A percentile compares a stretch with the other conserved stretches of the same genome.
Evolutionary conservation across 2,888 invertebrate genomes (phyloP).

Genomic region (Pachycephus smyrnensis): DNA sequence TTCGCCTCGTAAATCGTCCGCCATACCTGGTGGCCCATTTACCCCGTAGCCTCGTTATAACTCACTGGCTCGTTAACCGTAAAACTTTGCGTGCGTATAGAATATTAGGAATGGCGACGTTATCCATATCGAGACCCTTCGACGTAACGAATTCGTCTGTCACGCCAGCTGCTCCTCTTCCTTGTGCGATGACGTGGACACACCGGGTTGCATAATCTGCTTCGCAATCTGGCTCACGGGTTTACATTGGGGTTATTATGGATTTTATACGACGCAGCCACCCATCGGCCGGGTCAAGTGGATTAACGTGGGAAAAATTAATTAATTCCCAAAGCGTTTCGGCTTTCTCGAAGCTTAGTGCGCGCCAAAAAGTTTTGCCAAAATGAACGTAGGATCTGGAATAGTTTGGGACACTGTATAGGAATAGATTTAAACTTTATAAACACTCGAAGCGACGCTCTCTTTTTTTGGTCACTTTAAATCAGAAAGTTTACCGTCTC

Average conservation of each 20-base stretch:
- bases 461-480: background rate
- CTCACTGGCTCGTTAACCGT: constrained; percentile 18
- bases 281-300: background rate
- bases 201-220: background rate
- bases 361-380: background rate
- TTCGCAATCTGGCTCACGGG: background rate
- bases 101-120: background rate
- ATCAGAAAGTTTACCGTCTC: background rate
- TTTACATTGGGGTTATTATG: background rate
- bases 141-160: background rate
- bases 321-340: background rate
- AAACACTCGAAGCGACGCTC: background rate
- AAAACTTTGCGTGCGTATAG: background rate
- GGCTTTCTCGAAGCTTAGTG: background rate
- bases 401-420: background rate
- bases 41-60: constrained; percentile 16
- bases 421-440: background rate
- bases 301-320: background rate
- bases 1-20: background rate
- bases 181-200: background rate
- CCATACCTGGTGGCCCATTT: constrained; percentile 4
- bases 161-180: background rate
- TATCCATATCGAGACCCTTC: background rate
- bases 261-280: background rate
- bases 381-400: background rate